Conservation (phyloP, 2,888 invertebrate genomes). For the Cephonodes hylas region DNA sequence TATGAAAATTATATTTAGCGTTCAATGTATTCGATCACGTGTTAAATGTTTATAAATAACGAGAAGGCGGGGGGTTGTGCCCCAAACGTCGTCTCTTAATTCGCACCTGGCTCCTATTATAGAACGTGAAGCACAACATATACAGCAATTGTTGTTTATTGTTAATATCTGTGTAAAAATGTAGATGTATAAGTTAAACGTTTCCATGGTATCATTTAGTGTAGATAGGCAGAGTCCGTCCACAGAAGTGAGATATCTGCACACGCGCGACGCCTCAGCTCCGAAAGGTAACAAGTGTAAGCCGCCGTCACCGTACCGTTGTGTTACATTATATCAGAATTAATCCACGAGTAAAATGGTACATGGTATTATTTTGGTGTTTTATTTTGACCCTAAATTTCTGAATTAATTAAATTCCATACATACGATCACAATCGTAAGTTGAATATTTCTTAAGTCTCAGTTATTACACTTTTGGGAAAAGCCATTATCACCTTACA, state of each 20-base stretch:
- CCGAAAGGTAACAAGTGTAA: constrained; percentile 35
- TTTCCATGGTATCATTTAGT: constrained; percentile 20
- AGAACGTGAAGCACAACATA: constrained; percentile 7
- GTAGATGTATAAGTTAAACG: constrained; percentile 5
- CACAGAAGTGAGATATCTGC: constrained; percentile 52
- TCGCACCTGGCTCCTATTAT: background rate
- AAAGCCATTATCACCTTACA: too few species aligned
- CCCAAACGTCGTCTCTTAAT: background rate
- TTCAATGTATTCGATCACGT: background rate
- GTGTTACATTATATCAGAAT: constrained; percentile 43
- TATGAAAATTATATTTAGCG: background rate
- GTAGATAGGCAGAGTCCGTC: constrained; percentile 63
- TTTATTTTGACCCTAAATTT: constrained; percentile 36
- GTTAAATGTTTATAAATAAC: constrained; percentile 1
- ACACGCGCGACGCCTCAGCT: constrained; percentile 5
- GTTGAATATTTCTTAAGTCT: too few species aligned
- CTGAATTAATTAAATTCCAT: too few species aligned
- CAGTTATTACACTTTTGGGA: too few species aligned
- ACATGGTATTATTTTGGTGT: constrained; percentile 44
- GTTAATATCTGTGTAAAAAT: constrained; percentile 4
- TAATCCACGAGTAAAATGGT: constrained; percentile 63
- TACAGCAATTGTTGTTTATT: constrained; percentile 4
- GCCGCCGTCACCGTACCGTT: constrained; percentile 41
- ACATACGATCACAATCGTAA: too few species aligned
- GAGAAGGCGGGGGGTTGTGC: background rate